Percentiles rank a stretch among this genome's conserved stretches.
Evolutionary conservation across 2,888 invertebrate species (phyloP).

Genomic region (Aricia artaxerxes): DNA sequence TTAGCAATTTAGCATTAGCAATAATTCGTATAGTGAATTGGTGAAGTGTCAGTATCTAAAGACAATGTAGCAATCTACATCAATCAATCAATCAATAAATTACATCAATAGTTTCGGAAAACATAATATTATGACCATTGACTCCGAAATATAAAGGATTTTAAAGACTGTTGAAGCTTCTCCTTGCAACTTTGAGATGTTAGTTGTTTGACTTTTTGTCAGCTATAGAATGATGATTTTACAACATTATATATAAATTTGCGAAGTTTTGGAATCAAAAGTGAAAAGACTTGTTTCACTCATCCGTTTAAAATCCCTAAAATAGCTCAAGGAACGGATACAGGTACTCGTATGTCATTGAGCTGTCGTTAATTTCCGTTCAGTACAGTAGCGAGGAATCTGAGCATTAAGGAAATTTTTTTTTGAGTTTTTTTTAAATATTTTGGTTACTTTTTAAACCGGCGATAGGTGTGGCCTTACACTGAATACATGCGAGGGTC

Average conservation of each 20-base stretch:
- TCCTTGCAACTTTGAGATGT: no score
- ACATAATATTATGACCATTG: no score
- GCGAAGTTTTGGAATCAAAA: background rate
- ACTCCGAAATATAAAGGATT: no score
- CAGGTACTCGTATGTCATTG: background rate
- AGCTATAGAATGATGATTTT: no score
- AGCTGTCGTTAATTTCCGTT: background rate
- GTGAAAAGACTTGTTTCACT: background rate
- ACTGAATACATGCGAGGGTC: background rate
- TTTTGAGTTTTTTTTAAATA: background rate
- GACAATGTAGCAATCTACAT: no score
- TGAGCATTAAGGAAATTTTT: background rate
- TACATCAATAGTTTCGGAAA: no score
- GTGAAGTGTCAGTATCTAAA: no score
- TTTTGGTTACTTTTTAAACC: background rate
- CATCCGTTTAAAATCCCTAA: background rate
- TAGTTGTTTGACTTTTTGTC: no score
- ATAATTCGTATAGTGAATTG: no score
- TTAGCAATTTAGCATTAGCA: background rate
- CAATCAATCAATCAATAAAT: no score
- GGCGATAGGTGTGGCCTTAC: conserved; percentile 24
- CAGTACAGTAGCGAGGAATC: background rate
- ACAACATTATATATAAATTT: background rate
- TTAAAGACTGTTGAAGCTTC: no score
- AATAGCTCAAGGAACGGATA: background rate